Evolutionary conservation across 2,113 vertebrate genomes (phyloP).

Genomic region (Apus apus): DNA sequence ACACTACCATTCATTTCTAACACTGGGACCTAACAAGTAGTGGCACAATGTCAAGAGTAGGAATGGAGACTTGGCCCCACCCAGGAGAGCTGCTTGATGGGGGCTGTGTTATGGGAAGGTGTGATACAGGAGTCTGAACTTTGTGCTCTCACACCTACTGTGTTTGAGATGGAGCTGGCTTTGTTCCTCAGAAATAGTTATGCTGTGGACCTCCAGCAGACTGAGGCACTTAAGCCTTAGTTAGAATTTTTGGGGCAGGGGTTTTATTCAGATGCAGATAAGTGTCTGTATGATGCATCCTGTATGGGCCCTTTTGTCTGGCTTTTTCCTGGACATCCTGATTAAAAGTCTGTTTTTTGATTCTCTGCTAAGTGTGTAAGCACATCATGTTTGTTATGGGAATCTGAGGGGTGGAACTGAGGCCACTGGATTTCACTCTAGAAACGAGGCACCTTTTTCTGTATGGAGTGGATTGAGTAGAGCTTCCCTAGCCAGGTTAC

Average conservation of each 20-base stretch:
- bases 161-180: background rate
- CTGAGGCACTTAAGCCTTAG: background rate
- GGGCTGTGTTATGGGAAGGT: background rate
- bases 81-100: background rate
- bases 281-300: rapidly evolving
- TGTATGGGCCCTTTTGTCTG: background rate
- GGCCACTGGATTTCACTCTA: background rate
- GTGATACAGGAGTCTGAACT: background rate
- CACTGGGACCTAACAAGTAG: background rate
- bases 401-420: background rate
- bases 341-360: background rate
- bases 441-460: background rate
- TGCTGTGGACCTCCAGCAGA: background rate
- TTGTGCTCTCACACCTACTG: background rate
- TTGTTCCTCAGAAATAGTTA: background rate
- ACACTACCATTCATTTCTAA: too few species aligned
- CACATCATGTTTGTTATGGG: background rate
- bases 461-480: background rate
- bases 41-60: background rate
- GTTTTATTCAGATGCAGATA: background rate
- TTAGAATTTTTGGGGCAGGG: background rate
- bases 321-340: background rate
- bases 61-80: background rate
- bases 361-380: background rate
- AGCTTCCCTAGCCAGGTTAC: background rate